Evolutionary conservation across 2,888 invertebrate genomes (phyloP), one percentile per base, ranked within the genome.

Genomic region (Thyatira batis): DNA sequence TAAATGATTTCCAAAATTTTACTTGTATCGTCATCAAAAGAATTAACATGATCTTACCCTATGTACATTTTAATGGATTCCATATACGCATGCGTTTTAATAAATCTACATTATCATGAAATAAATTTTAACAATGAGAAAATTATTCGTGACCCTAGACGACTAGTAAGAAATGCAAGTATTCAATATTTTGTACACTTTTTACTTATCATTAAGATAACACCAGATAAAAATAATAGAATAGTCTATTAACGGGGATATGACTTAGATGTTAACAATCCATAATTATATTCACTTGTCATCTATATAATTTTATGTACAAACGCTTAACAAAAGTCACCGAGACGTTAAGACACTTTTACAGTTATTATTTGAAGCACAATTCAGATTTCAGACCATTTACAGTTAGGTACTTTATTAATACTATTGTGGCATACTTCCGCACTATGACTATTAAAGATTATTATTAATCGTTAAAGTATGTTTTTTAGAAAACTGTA

Each of bases 121-220:
- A 67, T 60, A 58, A 72, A 69, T 76, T 72, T 73, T 61, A 76
- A 79, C 76, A 76, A 72, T 65, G 69, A 72, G 61, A 71, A 60
- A 70, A 71, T 69, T 67, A 75, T 77, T 82, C 80, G 87, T 89
- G 91, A 89, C 86, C 86, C 89, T 88, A 89, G 80, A 73, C 83
- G 90, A 92, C 92, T 92, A 91, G 90, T 85, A 77, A 85, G 87
- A 91, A 92, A 92, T 90, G 89, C 89, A 89, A 82, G 81, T 84
- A 82, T 81, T 85, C 27, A 65, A 80, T 85, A 81, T 79, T 89
- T 90, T 90, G 90, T 91, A 92, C 91, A 91, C 73, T 84, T 85
- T 85, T 85, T 78, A 79, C 90, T 87, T 91, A 91, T 77, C 76
- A 91, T 84, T 91, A 91, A 82, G 80, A 85, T 91, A 92, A 91